A percentile compares a stretch with the other conserved stretches of the same genome.
Conservation (phyloP, 2,113 vertebrate species). For the Peromyscus maniculatus region DNA sequence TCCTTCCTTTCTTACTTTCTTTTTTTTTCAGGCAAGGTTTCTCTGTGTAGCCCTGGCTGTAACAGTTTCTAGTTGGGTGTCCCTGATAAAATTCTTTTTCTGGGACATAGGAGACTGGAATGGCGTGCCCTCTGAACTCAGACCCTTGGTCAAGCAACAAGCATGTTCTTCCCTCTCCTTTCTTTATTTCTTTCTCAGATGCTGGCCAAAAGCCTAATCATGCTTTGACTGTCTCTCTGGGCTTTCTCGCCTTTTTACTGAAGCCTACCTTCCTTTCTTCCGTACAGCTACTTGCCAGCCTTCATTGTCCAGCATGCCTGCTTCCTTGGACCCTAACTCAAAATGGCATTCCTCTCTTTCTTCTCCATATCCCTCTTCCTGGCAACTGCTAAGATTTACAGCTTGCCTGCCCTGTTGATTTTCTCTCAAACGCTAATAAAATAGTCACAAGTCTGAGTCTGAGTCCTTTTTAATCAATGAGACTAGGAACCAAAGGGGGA, state of each 20-base stretch:
- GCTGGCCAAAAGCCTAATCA: neutral
- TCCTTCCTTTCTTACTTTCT: accelerated
- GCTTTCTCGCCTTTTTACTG: neutral
- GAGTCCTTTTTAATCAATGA: neutral
- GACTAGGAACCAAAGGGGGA: neutral
- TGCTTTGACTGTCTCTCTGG: neutral
- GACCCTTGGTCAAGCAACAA: neutral
- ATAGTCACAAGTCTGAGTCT: neutral
- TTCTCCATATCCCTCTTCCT: too few relatives aligned
- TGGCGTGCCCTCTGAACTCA: neutral
- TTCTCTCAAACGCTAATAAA: neutral
- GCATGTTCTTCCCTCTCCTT: neutral
- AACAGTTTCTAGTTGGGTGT: neutral
- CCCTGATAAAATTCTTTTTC: neutral
- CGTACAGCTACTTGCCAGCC: neutral
- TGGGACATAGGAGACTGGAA: neutral
- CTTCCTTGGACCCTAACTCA: neutral
- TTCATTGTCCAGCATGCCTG: neutral
- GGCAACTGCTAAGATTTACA: neutral
- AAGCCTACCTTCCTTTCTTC: neutral
- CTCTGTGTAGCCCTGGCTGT: neutral
- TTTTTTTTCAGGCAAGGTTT: neutral
- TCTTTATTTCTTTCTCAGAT: neutral
- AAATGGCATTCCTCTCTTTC: neutral
- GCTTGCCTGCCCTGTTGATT: neutral